Base-by-base conservation (phyloP, 2,888 invertebrate genomes). In the Hypsopygia costalis region DNA sequence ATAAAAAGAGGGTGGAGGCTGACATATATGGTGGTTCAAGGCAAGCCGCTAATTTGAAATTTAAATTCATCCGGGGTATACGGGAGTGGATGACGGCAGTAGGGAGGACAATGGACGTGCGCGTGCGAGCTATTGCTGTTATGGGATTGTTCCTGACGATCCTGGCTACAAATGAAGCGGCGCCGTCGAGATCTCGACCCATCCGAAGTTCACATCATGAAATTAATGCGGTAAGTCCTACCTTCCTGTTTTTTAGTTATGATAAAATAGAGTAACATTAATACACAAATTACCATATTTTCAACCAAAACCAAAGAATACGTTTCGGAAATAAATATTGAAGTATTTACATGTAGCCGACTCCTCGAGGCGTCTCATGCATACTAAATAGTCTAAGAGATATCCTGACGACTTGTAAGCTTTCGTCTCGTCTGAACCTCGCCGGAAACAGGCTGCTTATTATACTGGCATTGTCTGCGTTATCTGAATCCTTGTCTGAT, bases 1-100 rank as follows among this genome's bases (percentile, higher is more conserved):
- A 61, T 52, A 70, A 70, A 69, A 72, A 69, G 66, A 77, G 76
- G 71, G 69, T 74, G 62, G 67, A 62, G 56, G 62, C 55, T 61
- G 68, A 73, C 70, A 63, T 67, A 72, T 70, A 78, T 70, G 69
- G 79, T 59, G 58, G 63, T 53, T 61, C 65, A 76, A 80, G 74
- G 66, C 70, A 56, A 54, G 65, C 76, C 69, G 71, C 68, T 60
- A 55, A 81, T 83, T 80, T 82, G 66, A 81, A 86, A 77, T 82
- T 79, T 64, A 81, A 81, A 87, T 82, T 66, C 64, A 63, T 54
- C 47, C 62, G 66, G 62, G 65, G 69, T 69, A 62, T 66, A 56
- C 70, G 62, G 63, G 62, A 69, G 62, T 69, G 72, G 65, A 69
- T 62, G 62, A 64, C 67, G 60, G 57, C 69, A 52, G 58, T 69